A percentile compares a stretch with the other conserved stretches of the same genome.
Evolutionary conservation across 2,888 invertebrate genomes (phyloP).

Genomic region (Isoperla grammatica): DNA sequence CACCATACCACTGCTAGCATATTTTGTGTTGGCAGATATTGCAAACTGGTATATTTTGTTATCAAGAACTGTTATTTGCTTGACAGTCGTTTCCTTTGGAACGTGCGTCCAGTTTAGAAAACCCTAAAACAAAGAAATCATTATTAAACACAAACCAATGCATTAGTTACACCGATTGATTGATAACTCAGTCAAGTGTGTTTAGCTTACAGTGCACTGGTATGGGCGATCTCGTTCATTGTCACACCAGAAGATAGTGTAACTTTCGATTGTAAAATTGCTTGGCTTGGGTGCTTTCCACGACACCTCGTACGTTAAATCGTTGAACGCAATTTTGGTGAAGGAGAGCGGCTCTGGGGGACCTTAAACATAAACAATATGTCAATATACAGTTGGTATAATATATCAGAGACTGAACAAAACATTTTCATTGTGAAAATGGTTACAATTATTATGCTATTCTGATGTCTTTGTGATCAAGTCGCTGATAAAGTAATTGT

Average conservation of each 20-base stretch:
- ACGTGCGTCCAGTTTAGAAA: constrained; percentile 56
- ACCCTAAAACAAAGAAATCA: constrained; percentile 44
- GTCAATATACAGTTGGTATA: no score
- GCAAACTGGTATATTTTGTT: constrained; percentile 67
- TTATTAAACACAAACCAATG: not conserved
- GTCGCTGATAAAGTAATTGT: no score
- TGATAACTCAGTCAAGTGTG: constrained; percentile 11
- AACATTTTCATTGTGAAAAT: no score
- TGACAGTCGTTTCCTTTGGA: constrained; percentile 44
- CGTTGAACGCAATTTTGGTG: constrained; percentile 66
- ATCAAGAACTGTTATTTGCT: constrained; percentile 56
- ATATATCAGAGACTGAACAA: no score
- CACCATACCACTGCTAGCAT: constrained; percentile 73
- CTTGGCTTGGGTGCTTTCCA: constrained; percentile 58
- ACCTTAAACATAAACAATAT: constrained; percentile 40
- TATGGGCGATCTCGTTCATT: constrained; percentile 52
- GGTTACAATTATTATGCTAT: no score
- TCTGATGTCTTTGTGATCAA: no score
- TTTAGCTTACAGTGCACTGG: constrained; percentile 48
- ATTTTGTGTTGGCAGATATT: constrained; percentile 66
- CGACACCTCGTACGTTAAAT: constrained; percentile 65
- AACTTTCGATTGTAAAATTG: constrained; percentile 52
- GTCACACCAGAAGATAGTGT: constrained; percentile 77
- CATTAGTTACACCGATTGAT: not conserved
- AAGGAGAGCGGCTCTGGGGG: constrained; percentile 53